Evolutionary conservation across 2,113 vertebrate species (phyloP).

Genomic region (Rattus rattus): DNA sequence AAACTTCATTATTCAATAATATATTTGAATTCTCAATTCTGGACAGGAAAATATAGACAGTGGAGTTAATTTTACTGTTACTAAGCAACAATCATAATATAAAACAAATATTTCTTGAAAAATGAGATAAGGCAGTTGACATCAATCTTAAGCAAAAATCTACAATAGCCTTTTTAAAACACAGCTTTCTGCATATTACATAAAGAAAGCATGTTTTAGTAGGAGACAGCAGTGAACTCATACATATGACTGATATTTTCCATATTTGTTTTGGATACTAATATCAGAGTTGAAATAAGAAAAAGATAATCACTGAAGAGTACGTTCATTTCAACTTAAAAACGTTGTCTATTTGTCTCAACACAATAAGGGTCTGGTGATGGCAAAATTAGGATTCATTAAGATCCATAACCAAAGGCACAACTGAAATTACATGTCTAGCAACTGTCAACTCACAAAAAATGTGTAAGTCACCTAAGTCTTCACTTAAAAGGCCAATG

Average conservation of each 20-base stretch:
- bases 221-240: background rate
- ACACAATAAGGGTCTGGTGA: too few species aligned
- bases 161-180: background rate
- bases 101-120: constrained; percentile 40
- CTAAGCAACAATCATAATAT: background rate
- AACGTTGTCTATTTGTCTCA: background rate
- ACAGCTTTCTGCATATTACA: background rate
- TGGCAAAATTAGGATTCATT: background rate
- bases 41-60: background rate
- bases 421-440: background rate
- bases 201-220: background rate
- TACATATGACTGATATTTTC: background rate
- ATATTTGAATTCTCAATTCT: constrained; percentile 42
- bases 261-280: background rate
- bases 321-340: constrained; percentile 40
- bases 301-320: background rate
- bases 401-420: background rate
- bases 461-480: too few species aligned
- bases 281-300: background rate
- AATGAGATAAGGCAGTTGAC: background rate
- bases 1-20: too few species aligned
- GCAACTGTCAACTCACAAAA: background rate
- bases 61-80: constrained; percentile 26
- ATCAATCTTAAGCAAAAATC: constrained; percentile 27
- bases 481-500: background rate